phyloP scores from a whole-genome alignment of 2,797 vertebrate species.

The Acipenser transmontanus region DNA sequence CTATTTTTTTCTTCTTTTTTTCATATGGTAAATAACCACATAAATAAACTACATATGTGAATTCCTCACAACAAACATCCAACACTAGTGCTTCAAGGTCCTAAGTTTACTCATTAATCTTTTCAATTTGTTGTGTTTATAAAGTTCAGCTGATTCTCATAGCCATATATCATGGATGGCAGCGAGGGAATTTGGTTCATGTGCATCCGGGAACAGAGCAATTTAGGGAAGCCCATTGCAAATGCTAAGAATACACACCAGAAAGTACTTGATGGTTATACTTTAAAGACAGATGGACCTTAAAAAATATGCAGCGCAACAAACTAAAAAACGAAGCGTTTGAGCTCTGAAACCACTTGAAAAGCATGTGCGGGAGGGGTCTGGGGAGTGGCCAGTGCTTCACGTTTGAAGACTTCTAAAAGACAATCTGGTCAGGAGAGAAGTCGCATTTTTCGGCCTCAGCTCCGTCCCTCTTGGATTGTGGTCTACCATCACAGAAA shows the following conservation, averaged over 20 bases:
- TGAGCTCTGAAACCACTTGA: not conserved
- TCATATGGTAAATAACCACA: slow-evolving; percentile 5
- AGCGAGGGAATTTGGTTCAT: slow-evolving; percentile 19
- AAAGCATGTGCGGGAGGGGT: not conserved
- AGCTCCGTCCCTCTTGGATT: slow-evolving; percentile 28
- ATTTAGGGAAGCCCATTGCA: not conserved
- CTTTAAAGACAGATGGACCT: slow-evolving; percentile 18
- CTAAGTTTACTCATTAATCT: slow-evolving; percentile 20
- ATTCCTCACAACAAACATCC: slow-evolving; percentile 12
- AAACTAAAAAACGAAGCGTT: slow-evolving; percentile 10
- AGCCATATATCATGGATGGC: slow-evolving; percentile 20
- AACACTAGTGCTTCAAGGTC: slow-evolving; percentile 16
- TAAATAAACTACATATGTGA: slow-evolving; percentile 18
- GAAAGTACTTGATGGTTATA: not conserved
- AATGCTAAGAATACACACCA: not conserved
- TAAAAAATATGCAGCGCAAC: not conserved
- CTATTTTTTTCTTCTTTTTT: slow-evolving; percentile 11
- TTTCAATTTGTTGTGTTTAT: slow-evolving; percentile 7
- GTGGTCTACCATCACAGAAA: slow-evolving; percentile 35
- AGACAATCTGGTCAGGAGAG: not conserved
- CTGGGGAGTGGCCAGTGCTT: no score
- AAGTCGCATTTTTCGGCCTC: slow-evolving; percentile 24
- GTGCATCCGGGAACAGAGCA: slow-evolving; percentile 13
- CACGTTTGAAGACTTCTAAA: no score
- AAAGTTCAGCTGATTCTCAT: slow-evolving; percentile 5